Evolutionary conservation across 2,113 vertebrate genomes (phyloP), one percentile per base, ranked within the genome.

Genomic region (Brachyistius frenatus): DNA sequence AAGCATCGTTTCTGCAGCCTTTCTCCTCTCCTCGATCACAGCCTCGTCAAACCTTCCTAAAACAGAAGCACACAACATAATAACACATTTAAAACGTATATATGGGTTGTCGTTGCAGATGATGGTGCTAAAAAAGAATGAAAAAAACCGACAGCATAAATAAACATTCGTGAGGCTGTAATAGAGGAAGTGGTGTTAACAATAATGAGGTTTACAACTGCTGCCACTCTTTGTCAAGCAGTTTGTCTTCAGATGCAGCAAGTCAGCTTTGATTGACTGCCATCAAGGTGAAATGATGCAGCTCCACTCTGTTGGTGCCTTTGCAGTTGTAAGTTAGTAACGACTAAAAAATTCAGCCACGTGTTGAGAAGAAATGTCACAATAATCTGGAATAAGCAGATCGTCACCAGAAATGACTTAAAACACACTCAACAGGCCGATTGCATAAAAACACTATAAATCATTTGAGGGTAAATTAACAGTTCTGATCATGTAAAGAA

Each of bases 11-110:
- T 98, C 97, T 0, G 97, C 90, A 0, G 95, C 96, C n/a, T 91
- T 94, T 5, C 96, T 93, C 66, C 97, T 93, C 77, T 97, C 96
- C 70, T 97, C 96, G 0, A 98, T 96, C 86, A 98, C 97, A 0
- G 94, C 85, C 16, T 93, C 94, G 47, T 97, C 96, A 55, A 98
- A 98, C 14, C 97, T 93, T 33, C 97, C 97, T 98, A 78, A 10
- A 55, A 71, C 65, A 80, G 7, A 63, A n/a, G 37, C n/a, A 69
- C 10, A 44, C 41, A 44, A 11, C 13, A 2, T 13, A 44, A 44
- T 11, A 44, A 44, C 41, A 2, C 3, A 13, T 4, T 44, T 11
- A 44, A 3, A 23, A 23, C 23, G 23, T 23, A 23, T 23, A 23
- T 23, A 23, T 23, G 23, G 23, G 23, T 23, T 23, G 23, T 23